Evolutionary conservation across 1,140 invertebrate genomes (phyloP), one percentile per base, ranked within the genome.

Genomic region (Samia ricini): DNA sequence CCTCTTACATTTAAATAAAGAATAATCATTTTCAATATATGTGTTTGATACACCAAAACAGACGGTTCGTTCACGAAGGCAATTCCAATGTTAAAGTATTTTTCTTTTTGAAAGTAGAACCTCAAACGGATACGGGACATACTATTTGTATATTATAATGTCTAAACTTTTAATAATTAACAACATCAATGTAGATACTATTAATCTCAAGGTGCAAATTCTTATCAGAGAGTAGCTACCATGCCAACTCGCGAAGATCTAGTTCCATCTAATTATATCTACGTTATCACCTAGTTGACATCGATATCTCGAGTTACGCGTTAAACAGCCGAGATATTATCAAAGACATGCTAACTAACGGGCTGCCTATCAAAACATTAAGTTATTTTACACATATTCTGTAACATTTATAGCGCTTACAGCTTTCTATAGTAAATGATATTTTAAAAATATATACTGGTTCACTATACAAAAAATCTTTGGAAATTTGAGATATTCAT

Each of bases 221-320:
- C 33, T 42, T 42, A 42, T 42, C 33, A 42, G 33, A 42, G 33
- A 42, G n/a, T n/a, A n/a, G 33, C 33, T 42, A 15, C 33, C 33
- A 42, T 42, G 33, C 33, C 33, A 42, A 42, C 33, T 42, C 33
- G 33, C 15, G 3, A 15, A 12, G 33, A 42, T 42, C 33, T 15
- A 42, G 33, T 42, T 15, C 33, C 33, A 24, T 55, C 52, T 55
- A 55, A 55, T 55, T 55, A 55, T 55, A 55, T 55, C 52, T 22
- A 55, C 22, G 15, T 55, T 55, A 55, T 22, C 52, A 55, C 22
- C 12, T 24, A 22, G 52, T 42, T 42, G 10, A 42, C 33, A 42
- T 42, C 33, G 33, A 42, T 42, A 42, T 42, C 52, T 21, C 52
- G 52, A 22, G 52, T 24, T 55, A 55, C 22, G n/a, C n/a, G 20